Conservation (phyloP, 2,797 vertebrate genomes). For the Ctenopoma multispine region DNA sequence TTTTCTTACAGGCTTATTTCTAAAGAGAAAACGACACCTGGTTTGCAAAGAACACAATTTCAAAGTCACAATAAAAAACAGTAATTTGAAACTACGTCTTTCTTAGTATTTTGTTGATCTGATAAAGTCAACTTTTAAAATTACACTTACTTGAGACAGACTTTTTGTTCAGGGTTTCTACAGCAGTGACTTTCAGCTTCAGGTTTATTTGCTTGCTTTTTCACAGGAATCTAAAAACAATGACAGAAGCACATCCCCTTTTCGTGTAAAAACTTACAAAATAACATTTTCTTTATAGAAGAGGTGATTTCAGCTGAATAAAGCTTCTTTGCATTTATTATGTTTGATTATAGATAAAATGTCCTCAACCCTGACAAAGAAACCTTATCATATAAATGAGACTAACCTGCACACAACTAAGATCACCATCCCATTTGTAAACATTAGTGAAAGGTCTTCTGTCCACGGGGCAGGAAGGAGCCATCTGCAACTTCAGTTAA, state of each 20-base stretch:
- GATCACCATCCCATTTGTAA: constrained; percentile 85
- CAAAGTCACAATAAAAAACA: too few species aligned
- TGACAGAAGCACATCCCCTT: neutral
- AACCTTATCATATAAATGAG: fast-evolving
- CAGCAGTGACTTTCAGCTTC: constrained; percentile 70
- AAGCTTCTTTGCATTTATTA: neutral
- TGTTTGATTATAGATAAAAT: neutral
- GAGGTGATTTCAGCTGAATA: neutral
- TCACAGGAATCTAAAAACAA: constrained; percentile 79
- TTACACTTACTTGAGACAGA: constrained; percentile 74
- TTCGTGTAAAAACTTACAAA: neutral
- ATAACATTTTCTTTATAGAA: neutral
- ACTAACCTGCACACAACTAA: constrained; percentile 88
- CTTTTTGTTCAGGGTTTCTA: constrained; percentile 65
- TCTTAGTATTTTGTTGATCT: too few species aligned
- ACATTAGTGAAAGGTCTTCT: constrained; percentile 91
- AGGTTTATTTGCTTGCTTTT: constrained; percentile 49
- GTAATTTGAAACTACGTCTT: neutral
- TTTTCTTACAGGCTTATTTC: constrained; percentile 61
- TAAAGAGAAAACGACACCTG: constrained; percentile 15
- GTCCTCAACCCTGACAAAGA: neutral
- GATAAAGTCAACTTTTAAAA: neutral
- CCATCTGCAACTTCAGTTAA: constrained; percentile 81
- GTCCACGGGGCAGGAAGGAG: constrained; percentile 94
- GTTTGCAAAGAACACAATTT: neutral